Base-by-base conservation (phyloP, 1,140 invertebrate species). In the Ceratina calcarata region DNA sequence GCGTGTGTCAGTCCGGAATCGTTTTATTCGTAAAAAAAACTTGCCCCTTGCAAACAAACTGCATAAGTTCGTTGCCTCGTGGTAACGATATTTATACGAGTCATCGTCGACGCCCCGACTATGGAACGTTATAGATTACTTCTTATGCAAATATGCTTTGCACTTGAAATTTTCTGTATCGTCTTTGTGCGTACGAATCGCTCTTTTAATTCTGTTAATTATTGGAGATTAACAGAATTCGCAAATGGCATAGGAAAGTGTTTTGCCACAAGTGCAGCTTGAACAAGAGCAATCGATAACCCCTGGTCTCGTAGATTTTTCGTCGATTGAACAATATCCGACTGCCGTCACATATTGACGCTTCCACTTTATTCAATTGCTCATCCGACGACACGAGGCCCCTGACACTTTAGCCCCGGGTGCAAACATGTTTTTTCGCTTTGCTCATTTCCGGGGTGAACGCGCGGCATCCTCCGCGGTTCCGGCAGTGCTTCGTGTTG, bases 391-490 rank as follows among this genome's bases (percentile, higher is more conserved):
- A 91, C 86, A 88, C 77, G 67, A 82, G 66, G 74, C 60, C 80
- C 70, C 80, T 71, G 76, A 83, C 78, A 80, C 78, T 87, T 81
- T 68, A 49, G 82, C 69, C 58, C 71, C 62, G 78, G 76, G 76
- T 74, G 82, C 83, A 85, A 87, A 91, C 90, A 91, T 82, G 89
- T 91, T 90, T 91, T 91, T 91, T 91, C 90, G 89, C 89, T 91
- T 89, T 86, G 82, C 79, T 87, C 86, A 85, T 89, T 91, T 91
- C 89, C 90, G 89, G 83, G 64, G 73, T 37, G 86, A 88, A 83
- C 79, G 82, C 74, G 67, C 80, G 82, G 83, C 86, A 83, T 89
- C 80, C 82, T 86, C 51, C 83, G 85, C 86, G 83, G 81, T 91
- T 90, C 89, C 89, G 90, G 76, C 76, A 49, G 27, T 37, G 49